Evolutionary conservation across 2,113 vertebrate species (phyloP).

Genomic region (Pseudopipra pipra): DNA sequence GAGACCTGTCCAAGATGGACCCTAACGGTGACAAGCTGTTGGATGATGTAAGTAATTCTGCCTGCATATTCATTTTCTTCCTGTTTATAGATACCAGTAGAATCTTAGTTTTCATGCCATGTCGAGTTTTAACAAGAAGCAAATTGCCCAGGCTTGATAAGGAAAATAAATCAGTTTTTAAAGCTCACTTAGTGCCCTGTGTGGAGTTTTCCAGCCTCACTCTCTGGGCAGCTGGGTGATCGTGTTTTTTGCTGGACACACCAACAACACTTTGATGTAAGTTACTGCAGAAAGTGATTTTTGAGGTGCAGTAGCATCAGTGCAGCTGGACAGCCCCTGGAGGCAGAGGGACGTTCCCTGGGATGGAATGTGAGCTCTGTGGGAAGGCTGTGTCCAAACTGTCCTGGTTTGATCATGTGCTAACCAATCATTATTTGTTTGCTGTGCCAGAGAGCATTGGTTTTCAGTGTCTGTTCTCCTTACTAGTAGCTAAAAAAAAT

Average conservation of each 20-base stretch:
- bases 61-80: rapidly evolving
- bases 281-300: not conserved
- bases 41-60: constrained; percentile 79
- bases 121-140: not conserved
- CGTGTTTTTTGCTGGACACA: not conserved
- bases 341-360: not conserved
- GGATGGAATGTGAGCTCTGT: rapidly evolving
- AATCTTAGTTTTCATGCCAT: rapidly evolving
- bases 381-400: not conserved
- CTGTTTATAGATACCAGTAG: rapidly evolving
- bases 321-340: not conserved
- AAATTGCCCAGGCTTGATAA: not conserved
- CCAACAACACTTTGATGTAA: not conserved
- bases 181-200: not conserved
- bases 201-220: rapidly evolving
- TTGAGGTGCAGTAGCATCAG: not conserved
- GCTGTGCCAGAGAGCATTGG: not conserved
- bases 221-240: rapidly evolving
- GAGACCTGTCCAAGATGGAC: constrained; percentile 88
- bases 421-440: not conserved
- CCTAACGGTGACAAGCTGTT: constrained; percentile 81
- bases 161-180: not conserved
- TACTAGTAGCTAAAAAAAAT: not conserved
- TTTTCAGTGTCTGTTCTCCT: not conserved
- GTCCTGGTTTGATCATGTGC: not conserved